phyloP scores from a whole-genome alignment of 2,113 vertebrate species.

The Indri indri region DNA sequence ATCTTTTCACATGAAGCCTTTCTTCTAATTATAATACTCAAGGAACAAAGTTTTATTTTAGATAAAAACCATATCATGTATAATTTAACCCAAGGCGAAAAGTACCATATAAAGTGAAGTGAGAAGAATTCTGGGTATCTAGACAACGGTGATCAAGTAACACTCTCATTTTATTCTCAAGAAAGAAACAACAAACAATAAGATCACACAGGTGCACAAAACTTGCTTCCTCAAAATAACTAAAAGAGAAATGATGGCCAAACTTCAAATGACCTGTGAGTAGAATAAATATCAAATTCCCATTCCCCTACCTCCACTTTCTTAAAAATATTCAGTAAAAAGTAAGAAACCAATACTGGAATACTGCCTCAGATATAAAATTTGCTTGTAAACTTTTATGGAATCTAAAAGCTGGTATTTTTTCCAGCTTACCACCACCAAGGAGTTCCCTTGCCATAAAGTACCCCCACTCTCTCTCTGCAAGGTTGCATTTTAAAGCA shows the following conservation, averaged over 20 bases:
- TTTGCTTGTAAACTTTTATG: neutral
- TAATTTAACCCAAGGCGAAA: neutral
- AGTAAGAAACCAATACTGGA: neutral
- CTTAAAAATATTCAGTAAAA: neutral
- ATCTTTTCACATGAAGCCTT: neutral
- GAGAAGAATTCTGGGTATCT: neutral
- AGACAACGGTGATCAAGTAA: neutral
- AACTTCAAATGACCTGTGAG: neutral
- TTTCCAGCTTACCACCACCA: neutral
- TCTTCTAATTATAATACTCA: neutral
- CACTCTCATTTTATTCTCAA: neutral
- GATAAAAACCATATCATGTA: neutral
- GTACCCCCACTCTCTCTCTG: neutral
- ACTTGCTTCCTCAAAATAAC: neutral
- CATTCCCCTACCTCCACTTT: neutral
- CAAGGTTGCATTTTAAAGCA: neutral
- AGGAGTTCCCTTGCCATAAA: neutral
- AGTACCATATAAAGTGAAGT: neutral
- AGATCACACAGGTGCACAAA: neutral
- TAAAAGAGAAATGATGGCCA: neutral
- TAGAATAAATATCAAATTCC: neutral
- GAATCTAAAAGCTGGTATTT: neutral
- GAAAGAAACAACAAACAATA: neutral
- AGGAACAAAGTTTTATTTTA: neutral
- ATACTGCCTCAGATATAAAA: neutral